Evolutionary conservation across 2,797 vertebrate species (phyloP), one percentile per base, ranked within the genome.

Genomic region (Buceros bicornis): DNA sequence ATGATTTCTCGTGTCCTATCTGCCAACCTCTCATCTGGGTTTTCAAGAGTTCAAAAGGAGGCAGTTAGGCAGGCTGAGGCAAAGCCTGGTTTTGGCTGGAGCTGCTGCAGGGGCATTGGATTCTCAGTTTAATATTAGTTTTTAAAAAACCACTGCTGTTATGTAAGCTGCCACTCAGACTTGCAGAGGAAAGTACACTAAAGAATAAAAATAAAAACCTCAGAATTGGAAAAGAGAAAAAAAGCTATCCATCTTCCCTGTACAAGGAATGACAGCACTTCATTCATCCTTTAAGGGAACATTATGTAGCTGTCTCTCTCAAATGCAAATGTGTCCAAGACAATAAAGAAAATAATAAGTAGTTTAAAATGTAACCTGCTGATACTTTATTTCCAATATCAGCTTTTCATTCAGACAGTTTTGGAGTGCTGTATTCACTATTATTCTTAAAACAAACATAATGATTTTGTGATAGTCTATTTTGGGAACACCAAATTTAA

Each of bases 201-300:
- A 88, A 65, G 82, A 91, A 94, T 54, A 90, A 94, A 87, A 93
- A 73, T 60, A 26, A 64, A 77, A 91, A 77, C n/a, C 6, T 56
- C 62, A 48, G 56, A 91, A 84, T 47, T 84, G 47, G 50, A 95
- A 80, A 67, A 92, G 31, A 88, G 19, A 35, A 45, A 76, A 89
- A 71, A 90, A 65, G 2, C 45, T 74, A 91, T 50, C 72, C 58
- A 76, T 78, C 58, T 88, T 88, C 26, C 33, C 17, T 54, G 50
- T 82, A 79, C 21, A 84, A 87, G 21, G 26, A 88, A 70, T 92
- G 66, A 92, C 80, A 93, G 60, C 82, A 72, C 17, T 95, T 90
- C 90, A 90, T 94, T 95, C 85, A 94, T 58, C 58, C 56, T 82
- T 94, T 82, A 79, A 88, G 51, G 33, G 66, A 96, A 90, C 80